phyloP scores from a whole-genome alignment of 2,888 invertebrate species.

The Ormyrus pomaceus region DNA sequence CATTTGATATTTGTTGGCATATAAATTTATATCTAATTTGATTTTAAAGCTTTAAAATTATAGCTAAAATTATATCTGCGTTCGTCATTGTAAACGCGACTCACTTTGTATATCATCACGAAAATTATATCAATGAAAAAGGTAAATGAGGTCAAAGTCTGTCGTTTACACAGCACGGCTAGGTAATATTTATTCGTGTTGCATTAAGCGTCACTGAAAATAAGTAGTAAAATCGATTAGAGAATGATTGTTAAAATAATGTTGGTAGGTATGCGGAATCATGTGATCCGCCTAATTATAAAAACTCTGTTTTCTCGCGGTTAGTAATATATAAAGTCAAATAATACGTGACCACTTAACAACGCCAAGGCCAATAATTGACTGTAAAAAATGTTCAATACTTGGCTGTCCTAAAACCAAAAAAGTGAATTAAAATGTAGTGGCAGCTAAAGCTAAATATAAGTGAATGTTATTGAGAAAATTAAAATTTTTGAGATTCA shows the following conservation, averaged over 20 bases:
- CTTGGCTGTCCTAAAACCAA: constrained; percentile 23
- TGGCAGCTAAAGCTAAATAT: background rate
- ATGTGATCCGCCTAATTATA: constrained; percentile 38
- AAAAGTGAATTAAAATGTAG: background rate
- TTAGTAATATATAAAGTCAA: constrained; percentile 38
- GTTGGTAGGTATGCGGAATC: constrained; percentile 33
- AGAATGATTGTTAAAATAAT: constrained; percentile 48
- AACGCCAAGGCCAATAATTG: constrained; percentile 37
- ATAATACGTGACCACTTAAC: constrained; percentile 27
- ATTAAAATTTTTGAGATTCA: background rate
- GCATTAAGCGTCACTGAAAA: constrained; percentile 31
- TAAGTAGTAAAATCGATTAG: constrained; percentile 39
- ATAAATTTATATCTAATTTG: constrained; percentile 34
- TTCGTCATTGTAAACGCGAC: constrained; percentile 35
- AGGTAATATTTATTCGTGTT: constrained; percentile 47
- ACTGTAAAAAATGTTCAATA: constrained; percentile 51
- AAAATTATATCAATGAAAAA: constrained; percentile 34
- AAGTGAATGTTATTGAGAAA: constrained; percentile 2
- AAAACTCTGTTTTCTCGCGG: constrained; percentile 34
- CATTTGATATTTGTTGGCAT: background rate
- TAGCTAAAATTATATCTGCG: constrained; percentile 16
- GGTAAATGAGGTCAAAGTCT: constrained; percentile 49
- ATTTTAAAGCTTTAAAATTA: constrained; percentile 21
- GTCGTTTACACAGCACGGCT: constrained; percentile 48
- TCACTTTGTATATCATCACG: constrained; percentile 41